Percentiles rank a stretch among this genome's conserved stretches.
Conservation (phyloP, 2,113 vertebrate species). For the Protobothrops mucrosquamatus region DNA sequence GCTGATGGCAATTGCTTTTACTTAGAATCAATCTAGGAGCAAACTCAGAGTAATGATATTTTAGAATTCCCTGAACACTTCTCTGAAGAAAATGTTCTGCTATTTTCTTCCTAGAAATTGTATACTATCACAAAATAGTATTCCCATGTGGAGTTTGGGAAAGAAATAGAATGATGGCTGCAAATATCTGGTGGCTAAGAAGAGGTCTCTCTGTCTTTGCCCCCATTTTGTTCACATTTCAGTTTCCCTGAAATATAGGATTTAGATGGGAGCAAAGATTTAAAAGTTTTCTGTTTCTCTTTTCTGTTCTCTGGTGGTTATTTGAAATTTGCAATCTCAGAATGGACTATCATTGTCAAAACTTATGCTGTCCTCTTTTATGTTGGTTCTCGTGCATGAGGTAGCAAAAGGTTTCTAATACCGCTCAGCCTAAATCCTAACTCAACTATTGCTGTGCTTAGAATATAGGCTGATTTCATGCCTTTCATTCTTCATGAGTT, state of each 20-base stretch:
- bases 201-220: not conserved
- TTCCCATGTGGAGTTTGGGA: not conserved
- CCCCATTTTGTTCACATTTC: not conserved
- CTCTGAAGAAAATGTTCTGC: not conserved
- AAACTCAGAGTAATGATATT: not conserved
- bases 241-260: not conserved
- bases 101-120: not conserved
- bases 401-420: not conserved
- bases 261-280: not conserved
- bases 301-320: not conserved
- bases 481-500: not conserved
- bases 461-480: not conserved
- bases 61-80: not conserved
- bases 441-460: not conserved
- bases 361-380: not conserved
- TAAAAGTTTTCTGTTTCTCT: not conserved
- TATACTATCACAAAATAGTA: not conserved
- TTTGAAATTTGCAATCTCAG: not conserved
- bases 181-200: not conserved
- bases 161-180: not conserved
- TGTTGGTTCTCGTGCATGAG: too few relatives aligned
- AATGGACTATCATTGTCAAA: not conserved
- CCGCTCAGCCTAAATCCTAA: not conserved
- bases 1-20: not conserved
- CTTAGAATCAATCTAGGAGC: not conserved